Base-by-base conservation (phyloP, 2,888 invertebrate species). In the Catocala sponsa region DNA sequence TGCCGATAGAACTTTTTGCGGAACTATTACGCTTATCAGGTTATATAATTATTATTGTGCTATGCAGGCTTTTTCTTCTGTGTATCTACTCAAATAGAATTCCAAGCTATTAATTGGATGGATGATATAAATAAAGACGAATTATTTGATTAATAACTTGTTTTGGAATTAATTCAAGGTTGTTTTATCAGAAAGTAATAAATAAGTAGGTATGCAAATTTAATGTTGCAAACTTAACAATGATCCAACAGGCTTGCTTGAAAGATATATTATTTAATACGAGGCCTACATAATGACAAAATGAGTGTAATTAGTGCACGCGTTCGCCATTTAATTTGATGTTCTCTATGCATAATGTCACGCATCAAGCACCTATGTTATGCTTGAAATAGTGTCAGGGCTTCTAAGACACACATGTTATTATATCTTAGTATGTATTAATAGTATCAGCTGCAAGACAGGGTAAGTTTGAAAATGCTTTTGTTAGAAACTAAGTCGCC, bases 371-470 rank as follows among this genome's bases (percentile, higher is more conserved):
- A 38, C 35, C 2, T 44, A 38, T 25, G 15, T 38, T 38, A 25
- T 32, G n/a, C 42, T 51, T 41, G 46, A 44, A 58, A 58, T 58
- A 51, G 32, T 58, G 58, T 58, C 51, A 58, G 12, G 32, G 49
- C 12, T 48, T 49, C 25, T 56, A 41, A 48, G 15, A 38, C 25
- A 10, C 12, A 66, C 66, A 70, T 70, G 73, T 66, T 41, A 1
- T 25, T 25, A 25, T 25, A 25, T 2, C 25, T 25, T 25, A 2
- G 25, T 1, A 0, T 2, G 0, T 38, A 38, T 5, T 38, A 9
- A 6, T 9, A 38, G 6, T 38, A 7, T 6, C 35, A 38, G 9
- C 4, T 5, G 35, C 35, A 38, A 38, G 7, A 9, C 35, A 7
- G 9, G 7, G 35, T 7, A 38, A 38, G 35, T 38, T 38, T 7